These are phyloP conservation scores for Axis porcinus DNA, from an alignment of 2,113 vertebrate genomes.

Conservation along the genomic window DNA sequence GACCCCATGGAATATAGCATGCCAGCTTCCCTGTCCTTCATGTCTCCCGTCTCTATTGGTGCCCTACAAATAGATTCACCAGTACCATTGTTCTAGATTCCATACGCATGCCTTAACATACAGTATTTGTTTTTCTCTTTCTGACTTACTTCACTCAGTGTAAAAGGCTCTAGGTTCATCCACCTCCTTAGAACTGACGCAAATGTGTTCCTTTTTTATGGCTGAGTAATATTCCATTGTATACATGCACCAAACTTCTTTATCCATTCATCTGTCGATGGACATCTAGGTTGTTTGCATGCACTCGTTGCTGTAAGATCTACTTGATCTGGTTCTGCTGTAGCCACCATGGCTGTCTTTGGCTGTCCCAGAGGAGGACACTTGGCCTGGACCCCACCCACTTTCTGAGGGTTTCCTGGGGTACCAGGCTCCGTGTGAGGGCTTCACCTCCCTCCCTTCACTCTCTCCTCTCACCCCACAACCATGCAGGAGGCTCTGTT, in stretches of 20 bases:
- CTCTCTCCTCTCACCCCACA: accelerated
- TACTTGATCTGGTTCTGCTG: accelerated
- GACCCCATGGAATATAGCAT: accelerated
- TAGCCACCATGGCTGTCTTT: accelerated
- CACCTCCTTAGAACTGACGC: not conserved
- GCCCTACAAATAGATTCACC: accelerated
- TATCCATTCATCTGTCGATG: accelerated
- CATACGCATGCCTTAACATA: accelerated
- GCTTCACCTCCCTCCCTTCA: accelerated
- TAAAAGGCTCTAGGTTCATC: not conserved
- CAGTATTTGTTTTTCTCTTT: not conserved
- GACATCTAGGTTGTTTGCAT: accelerated
- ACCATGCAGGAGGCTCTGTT: accelerated
- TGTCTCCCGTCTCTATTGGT: not conserved
- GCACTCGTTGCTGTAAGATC: accelerated
- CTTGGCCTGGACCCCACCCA: accelerated
- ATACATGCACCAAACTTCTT: accelerated
- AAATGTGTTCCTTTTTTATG: accelerated
- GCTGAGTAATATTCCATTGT: accelerated
- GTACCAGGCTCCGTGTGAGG: accelerated
- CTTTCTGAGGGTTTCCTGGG: accelerated
- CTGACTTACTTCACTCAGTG: not conserved
- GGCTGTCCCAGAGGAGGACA: accelerated
- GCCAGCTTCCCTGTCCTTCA: too few species aligned
- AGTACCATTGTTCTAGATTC: accelerated